A percentile compares a stretch with the other conserved stretches of the same genome.
These are phyloP conservation scores for Aurelia aurita DNA, from an alignment of 30 jellyfish, hydroid and myxozoan species.

Conservation along the genomic window DNA sequence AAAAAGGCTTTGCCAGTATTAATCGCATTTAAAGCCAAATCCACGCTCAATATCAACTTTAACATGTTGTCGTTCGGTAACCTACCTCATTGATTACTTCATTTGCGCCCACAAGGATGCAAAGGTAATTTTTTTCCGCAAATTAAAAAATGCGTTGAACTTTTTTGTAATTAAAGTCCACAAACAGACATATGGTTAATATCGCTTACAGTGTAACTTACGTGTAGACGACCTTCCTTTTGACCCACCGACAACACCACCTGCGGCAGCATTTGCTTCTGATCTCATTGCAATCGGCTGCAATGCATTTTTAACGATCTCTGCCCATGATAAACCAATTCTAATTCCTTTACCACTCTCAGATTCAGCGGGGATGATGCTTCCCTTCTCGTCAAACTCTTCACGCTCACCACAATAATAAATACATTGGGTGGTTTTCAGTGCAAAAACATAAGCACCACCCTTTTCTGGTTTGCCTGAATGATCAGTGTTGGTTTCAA, in stretches of 20 bases:
- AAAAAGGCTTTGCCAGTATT: no score
- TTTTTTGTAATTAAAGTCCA: no score
- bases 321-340: conserved; percentile 98
- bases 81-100: no score
- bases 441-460: conserved; percentile 90
- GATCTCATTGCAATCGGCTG: conserved; percentile 90
- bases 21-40: no score
- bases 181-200: no score
- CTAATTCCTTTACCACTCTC: conserved; percentile 95
- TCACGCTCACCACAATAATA: conserved; percentile 97
- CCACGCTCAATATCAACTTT: no score
- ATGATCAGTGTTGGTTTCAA: conserved; percentile 94
- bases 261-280: conserved; percentile 71
- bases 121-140: no score
- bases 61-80: no score
- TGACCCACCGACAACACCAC: conserved; percentile 27
- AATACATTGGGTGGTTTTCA: conserved; percentile 73
- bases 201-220: background rate
- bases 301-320: conserved; percentile 81
- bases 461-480: conserved; percentile 93
- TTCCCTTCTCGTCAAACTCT: conserved; percentile 85
- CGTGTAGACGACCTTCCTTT: conserved; percentile 38
- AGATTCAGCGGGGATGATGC: conserved; percentile 93
- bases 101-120: no score
- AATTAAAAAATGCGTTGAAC: no score